These are phyloP conservation scores for Drosophila helvetica DNA, from an alignment of 2,888 invertebrate species.

Conservation along the genomic window DNA sequence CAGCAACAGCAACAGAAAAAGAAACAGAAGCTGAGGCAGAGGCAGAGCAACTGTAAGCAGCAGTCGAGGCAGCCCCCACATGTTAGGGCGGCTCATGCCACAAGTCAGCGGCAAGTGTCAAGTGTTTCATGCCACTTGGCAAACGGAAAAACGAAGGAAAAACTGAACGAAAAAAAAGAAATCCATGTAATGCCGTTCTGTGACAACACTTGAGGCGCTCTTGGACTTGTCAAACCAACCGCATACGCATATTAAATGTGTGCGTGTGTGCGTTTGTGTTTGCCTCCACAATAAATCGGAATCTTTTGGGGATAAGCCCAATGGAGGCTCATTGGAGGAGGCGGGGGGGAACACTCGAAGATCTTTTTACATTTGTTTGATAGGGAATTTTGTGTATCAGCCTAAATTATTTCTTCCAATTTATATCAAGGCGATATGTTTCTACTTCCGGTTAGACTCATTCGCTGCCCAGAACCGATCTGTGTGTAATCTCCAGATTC, in stretches of 20 bases:
- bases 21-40: constrained; percentile 17
- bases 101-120: constrained; percentile 76
- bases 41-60: constrained; percentile 21
- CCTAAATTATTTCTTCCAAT: too few species aligned
- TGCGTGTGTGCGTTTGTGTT: constrained; percentile 1
- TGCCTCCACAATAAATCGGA: constrained; percentile 34
- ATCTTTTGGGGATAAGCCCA: constrained; percentile 37
- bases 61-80: constrained; percentile 50
- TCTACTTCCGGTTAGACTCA: neutral
- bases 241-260: constrained; percentile 49
- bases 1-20: constrained; percentile 49
- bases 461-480: neutral
- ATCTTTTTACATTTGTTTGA: constrained; percentile 25
- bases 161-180: constrained; percentile 40
- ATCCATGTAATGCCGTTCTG: constrained; percentile 66
- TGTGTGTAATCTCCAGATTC: neutral
- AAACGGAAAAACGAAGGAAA: constrained; percentile 27
- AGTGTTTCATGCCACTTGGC: constrained; percentile 72
- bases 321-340: constrained; percentile 1
- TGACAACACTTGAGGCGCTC: constrained; percentile 72
- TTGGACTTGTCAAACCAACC: constrained; percentile 49
- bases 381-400: too few species aligned
- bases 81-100: constrained; percentile 73
- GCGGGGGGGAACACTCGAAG: constrained; percentile 18
- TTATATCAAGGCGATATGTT: neutral